Evolutionary conservation across 2,113 vertebrate species (phyloP).

Genomic region (Saccopteryx leptura): DNA sequence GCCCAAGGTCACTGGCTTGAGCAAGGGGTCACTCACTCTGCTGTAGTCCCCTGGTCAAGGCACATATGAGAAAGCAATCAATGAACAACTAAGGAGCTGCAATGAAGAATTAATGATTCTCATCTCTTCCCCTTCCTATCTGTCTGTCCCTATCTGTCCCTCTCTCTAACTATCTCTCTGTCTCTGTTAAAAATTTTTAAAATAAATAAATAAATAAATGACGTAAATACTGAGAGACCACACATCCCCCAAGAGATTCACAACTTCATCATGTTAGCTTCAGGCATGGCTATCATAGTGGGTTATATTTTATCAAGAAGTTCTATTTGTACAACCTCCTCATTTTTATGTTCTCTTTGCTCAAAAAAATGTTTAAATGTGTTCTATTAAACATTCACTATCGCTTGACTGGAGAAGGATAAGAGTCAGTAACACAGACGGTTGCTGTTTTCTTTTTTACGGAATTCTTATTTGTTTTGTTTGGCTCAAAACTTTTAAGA

Average conservation of each 20-base stretch:
- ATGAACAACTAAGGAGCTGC: too few species aligned
- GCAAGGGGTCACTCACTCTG: too few species aligned
- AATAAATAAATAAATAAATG: neutral
- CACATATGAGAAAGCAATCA: too few species aligned
- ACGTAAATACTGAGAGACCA: neutral
- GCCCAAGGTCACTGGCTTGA: too few species aligned
- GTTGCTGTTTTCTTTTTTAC: neutral
- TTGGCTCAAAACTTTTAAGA: neutral
- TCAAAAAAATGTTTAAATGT: neutral
- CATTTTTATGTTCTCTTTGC: slow-evolving; percentile 57
- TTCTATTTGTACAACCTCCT: neutral
- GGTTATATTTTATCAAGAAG: neutral
- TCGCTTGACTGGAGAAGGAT: neutral
- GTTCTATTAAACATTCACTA: neutral
- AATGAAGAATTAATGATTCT: too few species aligned
- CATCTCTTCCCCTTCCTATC: too few species aligned
- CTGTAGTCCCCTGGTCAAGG: too few species aligned
- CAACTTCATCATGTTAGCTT: neutral
- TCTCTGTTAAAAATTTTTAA: too few species aligned
- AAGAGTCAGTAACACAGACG: neutral
- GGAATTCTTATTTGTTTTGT: slow-evolving; percentile 39
- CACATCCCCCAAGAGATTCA: neutral
- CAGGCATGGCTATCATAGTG: neutral
- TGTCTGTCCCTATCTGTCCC: too few species aligned
- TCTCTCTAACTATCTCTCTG: too few species aligned